Base-by-base conservation (phyloP, 2,113 vertebrate genomes). In the Aviceda subcristata region DNA sequence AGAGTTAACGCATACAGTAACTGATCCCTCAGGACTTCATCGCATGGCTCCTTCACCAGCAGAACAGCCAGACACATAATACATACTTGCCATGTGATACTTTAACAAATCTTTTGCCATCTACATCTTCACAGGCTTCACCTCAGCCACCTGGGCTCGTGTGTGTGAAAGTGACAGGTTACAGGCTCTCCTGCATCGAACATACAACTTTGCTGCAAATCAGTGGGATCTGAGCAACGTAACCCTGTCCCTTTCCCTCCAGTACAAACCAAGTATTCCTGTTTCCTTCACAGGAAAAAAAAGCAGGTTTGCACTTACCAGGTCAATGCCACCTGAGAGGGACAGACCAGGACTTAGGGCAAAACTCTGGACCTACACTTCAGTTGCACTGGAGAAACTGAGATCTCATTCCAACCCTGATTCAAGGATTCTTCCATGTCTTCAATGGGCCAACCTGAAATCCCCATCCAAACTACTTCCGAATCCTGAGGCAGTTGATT, bases 51-150 rank as follows among this genome's bases (percentile, higher is more conserved):
- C 72, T 78, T 74, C 86, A 88, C 72, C 89, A 89, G 67, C 63
- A 92, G 55, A 95, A 41, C 55, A 88, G 82, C 2, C 1, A 92
- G 95, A 96, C 67, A 96, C 72, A 84, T 94, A 89, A 97, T 95
- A 96, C 60, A 86, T 19, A 34, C 55, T 84, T 62, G 93, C 43
- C 73, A 97, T 86, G 64, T 51, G 94, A 96, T 91, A 96, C 92
- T 95, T 91, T 55, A 89, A 95, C 86, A 92, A 96, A 88, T 84
- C 83, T 91, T 95, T 95, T 91, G 59, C 95, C n/a, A 34, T 94
- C 86, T 96, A 86, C 94, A 94, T 92, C 91, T 96, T 95, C 79
- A 94, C 86, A 71, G 68, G 68, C 68, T 96, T 91, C 86, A 86
- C 51, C 68, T 74, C 83, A 55, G 63, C 50, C 80, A 84, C 55